Percentiles rank a stretch among this genome's conserved stretches.
Conservation (phyloP, 1,140 invertebrate species). For the Hylaeus volcanicus region DNA sequence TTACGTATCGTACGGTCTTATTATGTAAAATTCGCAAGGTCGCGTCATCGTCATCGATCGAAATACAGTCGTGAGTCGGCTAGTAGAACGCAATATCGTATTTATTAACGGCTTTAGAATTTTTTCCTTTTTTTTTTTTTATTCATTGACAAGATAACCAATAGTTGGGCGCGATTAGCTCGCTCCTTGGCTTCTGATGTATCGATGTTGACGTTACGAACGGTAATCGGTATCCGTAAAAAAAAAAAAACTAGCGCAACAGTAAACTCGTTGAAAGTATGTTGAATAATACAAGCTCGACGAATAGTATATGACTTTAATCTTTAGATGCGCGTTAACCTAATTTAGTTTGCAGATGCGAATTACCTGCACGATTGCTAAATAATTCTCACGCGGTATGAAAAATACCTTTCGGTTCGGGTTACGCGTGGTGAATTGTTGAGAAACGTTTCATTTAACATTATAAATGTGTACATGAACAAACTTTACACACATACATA, state of each 20-base stretch:
- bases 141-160: conserved; percentile 27
- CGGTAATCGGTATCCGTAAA: background rate
- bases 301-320: background rate
- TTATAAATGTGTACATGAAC: too few relatives aligned
- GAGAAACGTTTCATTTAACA: too few relatives aligned
- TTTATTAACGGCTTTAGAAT: conserved; percentile 16
- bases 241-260: background rate
- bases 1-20: background rate
- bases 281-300: background rate
- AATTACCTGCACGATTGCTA: background rate
- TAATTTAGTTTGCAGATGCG: background rate
- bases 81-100: conserved; percentile 9
- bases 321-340: background rate
- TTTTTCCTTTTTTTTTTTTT: conserved; percentile 9
- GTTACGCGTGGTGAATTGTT: background rate
- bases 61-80: conserved; percentile 36
- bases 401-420: background rate
- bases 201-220: conserved; percentile 15
- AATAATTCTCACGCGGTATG: background rate
- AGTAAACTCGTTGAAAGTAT: background rate
- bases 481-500: too few relatives aligned
- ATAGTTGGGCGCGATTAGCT: conserved; percentile 16
- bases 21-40: conserved; percentile 17
- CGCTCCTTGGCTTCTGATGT: background rate
- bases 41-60: conserved; percentile 49